Evolutionary conservation across 1,140 invertebrate species (phyloP).

Genomic region (Platorchestia sp.): DNA sequence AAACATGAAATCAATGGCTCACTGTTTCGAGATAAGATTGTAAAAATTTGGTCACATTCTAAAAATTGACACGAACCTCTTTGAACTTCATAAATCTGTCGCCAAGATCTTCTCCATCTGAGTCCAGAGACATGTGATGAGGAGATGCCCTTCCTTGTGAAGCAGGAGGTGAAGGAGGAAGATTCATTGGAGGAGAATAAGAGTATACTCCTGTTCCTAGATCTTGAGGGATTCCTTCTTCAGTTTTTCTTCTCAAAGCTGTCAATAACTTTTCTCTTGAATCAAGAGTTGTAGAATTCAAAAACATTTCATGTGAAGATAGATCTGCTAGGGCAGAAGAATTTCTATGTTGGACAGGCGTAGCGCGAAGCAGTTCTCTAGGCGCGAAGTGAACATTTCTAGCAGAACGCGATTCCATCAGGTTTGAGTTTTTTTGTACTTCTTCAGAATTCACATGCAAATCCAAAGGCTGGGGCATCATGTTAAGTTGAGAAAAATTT

Average conservation of each 20-base stretch:
- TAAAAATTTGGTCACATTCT: neutral
- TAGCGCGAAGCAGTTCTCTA: neutral
- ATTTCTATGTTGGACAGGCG: neutral
- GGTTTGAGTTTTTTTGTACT: neutral
- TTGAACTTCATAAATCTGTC: conserved; percentile 13
- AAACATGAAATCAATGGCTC: too few relatives aligned
- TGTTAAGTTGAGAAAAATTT: neutral
- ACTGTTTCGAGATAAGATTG: too few relatives aligned
- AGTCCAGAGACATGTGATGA: conserved; percentile 59
- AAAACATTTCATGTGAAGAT: neutral
- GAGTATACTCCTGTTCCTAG: neutral
- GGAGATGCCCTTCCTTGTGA: conserved; percentile 63
- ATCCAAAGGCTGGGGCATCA: neutral
- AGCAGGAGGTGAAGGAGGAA: conserved; percentile 62
- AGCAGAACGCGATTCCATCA: neutral
- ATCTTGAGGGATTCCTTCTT: neutral
- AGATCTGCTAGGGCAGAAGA: neutral
- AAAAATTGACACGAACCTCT: conserved; percentile 18
- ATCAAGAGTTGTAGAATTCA: neutral
- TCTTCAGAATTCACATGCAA: neutral
- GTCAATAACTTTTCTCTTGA: conserved; percentile 12
- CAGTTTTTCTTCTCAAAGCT: conserved; percentile 16
- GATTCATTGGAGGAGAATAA: neutral
- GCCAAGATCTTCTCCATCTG: conserved; percentile 50
- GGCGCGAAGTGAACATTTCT: neutral